These are phyloP conservation scores for Macaca nemestrina DNA, from an alignment of 2,113 vertebrate species.

Conservation along the genomic window DNA sequence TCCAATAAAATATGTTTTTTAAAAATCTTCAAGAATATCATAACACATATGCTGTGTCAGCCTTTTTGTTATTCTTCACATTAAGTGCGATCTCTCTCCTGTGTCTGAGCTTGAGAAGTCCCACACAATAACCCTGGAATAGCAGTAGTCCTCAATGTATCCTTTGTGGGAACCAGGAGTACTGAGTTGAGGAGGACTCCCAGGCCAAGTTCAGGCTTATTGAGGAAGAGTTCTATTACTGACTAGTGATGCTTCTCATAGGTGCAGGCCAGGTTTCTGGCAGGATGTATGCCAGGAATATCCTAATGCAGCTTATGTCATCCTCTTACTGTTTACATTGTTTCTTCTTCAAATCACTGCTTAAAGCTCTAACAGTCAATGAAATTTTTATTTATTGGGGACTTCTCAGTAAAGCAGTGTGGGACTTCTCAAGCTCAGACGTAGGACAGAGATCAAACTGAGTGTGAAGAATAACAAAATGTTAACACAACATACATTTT, in stretches of 20 bases:
- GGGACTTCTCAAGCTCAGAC: too few relatives aligned
- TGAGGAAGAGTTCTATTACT: background rate
- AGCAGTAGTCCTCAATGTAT: background rate
- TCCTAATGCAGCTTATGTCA: background rate
- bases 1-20: background rate
- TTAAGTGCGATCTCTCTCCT: background rate
- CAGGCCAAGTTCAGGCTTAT: background rate
- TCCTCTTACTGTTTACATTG: background rate
- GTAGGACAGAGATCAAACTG: too few relatives aligned
- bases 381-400: background rate
- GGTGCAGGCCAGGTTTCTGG: background rate
- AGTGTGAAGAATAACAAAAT: too few relatives aligned
- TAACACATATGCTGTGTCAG: background rate
- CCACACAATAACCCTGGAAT: background rate
- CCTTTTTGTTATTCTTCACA: background rate
- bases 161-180: background rate
- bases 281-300: background rate
- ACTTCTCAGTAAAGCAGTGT: too few relatives aligned
- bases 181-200: background rate
- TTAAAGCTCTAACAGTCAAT: background rate
- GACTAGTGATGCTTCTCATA: background rate
- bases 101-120: background rate
- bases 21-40: background rate
- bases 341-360: slow-evolving; percentile 10
- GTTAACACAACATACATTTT: too few relatives aligned